Evolutionary conservation across 1,140 invertebrate species (phyloP).

Genomic region (Cydia amplana): DNA sequence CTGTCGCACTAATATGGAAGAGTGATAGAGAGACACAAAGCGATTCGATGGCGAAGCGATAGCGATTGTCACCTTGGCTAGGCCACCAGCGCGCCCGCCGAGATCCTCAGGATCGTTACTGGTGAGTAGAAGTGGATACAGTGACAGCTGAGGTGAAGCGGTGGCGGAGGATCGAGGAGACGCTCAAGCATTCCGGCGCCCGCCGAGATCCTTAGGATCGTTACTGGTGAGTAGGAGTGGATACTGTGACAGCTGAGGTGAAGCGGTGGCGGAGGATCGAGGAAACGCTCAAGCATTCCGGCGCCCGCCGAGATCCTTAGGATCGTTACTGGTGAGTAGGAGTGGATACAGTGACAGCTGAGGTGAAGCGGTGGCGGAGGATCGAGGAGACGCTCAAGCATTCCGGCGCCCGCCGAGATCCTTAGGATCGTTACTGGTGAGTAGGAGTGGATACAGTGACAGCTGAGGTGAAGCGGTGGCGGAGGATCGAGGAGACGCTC

Average conservation of each 20-base stretch:
- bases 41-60: no score
- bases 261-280: slow-evolving; percentile 85
- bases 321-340: slow-evolving; percentile 86
- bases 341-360: no score
- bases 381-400: slow-evolving; percentile 89
- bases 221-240: neutral
- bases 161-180: slow-evolving; percentile 88
- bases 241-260: slow-evolving; percentile 74
- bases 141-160: slow-evolving; percentile 76
- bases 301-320: slow-evolving; percentile 87
- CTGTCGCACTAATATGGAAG: no score
- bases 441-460: slow-evolving; percentile 31
- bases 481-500: slow-evolving; percentile 88
- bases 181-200: slow-evolving; percentile 87
- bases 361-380: slow-evolving; percentile 84
- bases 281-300: slow-evolving; percentile 88
- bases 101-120: slow-evolving; percentile 88
- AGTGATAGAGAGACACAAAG: no score
- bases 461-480: slow-evolving; percentile 81
- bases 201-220: slow-evolving; percentile 87
- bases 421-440: slow-evolving; percentile 89
- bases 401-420: slow-evolving; percentile 86
- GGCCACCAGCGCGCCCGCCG: slow-evolving; percentile 86
- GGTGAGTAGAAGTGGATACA: slow-evolving; percentile 78
- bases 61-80: no score